Base-by-base conservation (phyloP, 2,888 invertebrate species). In the Lepidocyrtoides sp. region DNA sequence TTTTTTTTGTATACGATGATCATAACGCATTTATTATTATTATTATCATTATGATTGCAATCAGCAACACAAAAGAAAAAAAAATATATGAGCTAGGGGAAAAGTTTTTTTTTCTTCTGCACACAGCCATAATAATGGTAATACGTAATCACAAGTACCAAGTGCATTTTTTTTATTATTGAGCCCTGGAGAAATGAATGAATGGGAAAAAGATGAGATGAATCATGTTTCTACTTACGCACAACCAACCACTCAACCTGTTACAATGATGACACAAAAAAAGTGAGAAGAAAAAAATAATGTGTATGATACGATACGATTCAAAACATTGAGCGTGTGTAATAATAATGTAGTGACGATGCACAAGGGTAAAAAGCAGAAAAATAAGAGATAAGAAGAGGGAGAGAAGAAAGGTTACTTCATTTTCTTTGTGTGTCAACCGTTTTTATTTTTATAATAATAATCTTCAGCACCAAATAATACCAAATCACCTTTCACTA, bases 131-230 rank as follows among this genome's bases (percentile, higher is more conserved):
- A 20, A 20, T 20, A 60, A 60, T 60, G 26, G 26, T 60, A 5
- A 26, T 60, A 26, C 23, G 8, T 23, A 23, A 60, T 60, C 60
- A 60, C 60, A 60, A 60, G 57, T 57, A 26, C 1, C 4, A 23
- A 60, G 26, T 60, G 10, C 2, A 2, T 51, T 10, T 10, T 23
- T 26, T 60, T 60, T 26, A 60, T 20, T 60, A 60, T 60, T 60
- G 60, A 60, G 60, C 60, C 60, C 60, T 26, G 60, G 60, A 60
- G 60, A 60, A 60, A 60, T 60, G 60, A 60, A 23, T 60, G 57
- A 20, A 57, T 20, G 12, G 60, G 17, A 60, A 60, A 26, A 60
- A 20, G 60, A 60, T 60, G 26, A 60, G 60, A 26, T 60, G 60
- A 60, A 60, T 60, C 51, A 51, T n/a, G n/a, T n/a, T n/a, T n/a